These are phyloP conservation scores for Lutjanus erythropterus DNA, from an alignment of 2,113 vertebrate species.

Conservation along the genomic window DNA sequence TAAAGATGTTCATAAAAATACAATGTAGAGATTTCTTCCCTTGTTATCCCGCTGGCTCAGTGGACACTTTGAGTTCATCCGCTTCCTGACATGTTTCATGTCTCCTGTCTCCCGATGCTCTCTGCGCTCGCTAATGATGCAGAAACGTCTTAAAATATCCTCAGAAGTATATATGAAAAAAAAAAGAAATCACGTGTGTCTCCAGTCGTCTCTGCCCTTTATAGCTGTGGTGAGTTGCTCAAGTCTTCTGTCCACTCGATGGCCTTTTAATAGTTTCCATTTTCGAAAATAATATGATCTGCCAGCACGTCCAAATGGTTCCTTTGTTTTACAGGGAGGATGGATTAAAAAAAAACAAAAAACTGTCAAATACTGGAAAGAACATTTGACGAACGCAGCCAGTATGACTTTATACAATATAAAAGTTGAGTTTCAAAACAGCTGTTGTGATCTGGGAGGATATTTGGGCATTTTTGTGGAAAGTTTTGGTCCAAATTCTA, in stretches of 20 bases:
- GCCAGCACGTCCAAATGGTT: conserved; percentile 26
- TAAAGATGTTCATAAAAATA: conserved; percentile 10
- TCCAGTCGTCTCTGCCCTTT: conserved; percentile 22
- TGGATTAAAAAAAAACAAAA: conserved; percentile 5
- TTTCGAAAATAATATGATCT: conserved; percentile 36
- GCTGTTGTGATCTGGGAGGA: conserved; percentile 2
- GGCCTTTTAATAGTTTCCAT: conserved; percentile 61
- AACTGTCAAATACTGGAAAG: conserved; percentile 25
- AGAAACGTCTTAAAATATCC: conserved; percentile 17
- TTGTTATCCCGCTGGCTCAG: not conserved
- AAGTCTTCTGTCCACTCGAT: conserved; percentile 26
- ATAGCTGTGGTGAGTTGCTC: conserved; percentile 24
- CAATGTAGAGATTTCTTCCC: not conserved
- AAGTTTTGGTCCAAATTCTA: not conserved
- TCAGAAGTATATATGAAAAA: not conserved
- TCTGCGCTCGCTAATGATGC: conserved; percentile 25
- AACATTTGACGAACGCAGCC: conserved; percentile 4
- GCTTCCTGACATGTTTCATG: conserved; percentile 23
- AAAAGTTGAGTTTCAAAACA: conserved; percentile 26
- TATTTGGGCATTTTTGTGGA: not conserved
- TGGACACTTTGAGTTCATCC: not conserved
- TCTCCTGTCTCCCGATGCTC: not conserved
- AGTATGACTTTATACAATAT: conserved; percentile 6
- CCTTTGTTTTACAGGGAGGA: conserved; percentile 46
- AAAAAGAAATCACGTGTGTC: conserved; percentile 5